These are phyloP conservation scores for Neofelis nebulosa DNA, from an alignment of 2,113 vertebrate genomes.

Conservation along the genomic window DNA sequence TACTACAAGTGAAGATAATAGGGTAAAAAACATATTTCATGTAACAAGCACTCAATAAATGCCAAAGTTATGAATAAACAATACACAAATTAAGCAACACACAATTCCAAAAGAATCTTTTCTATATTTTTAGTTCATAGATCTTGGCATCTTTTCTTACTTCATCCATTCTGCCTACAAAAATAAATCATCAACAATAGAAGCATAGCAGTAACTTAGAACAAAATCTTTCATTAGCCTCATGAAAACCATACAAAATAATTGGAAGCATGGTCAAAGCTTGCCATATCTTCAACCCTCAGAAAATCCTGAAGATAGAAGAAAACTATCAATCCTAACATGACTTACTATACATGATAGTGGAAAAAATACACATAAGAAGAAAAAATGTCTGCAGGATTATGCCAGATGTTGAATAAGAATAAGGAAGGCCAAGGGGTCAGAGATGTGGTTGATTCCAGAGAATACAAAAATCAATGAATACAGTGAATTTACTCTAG, in stretches of 20 bases:
- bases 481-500: not conserved
- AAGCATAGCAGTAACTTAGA: not conserved
- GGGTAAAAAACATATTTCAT: not conserved
- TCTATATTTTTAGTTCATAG: not conserved
- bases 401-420: not conserved
- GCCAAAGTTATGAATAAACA: not conserved
- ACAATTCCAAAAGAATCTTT: not conserved
- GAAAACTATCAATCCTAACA: not conserved
- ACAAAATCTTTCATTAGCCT: not conserved
- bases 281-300: not conserved
- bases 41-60: not conserved
- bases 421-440: not conserved
- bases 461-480: not conserved
- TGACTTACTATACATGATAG: not conserved
- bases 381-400: not conserved
- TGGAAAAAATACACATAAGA: not conserved
- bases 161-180: not conserved
- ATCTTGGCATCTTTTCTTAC: not conserved
- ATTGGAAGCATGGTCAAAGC: not conserved
- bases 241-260: not conserved
- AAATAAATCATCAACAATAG: not conserved
- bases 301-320: not conserved
- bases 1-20: not conserved
- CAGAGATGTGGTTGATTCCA: too few species aligned
- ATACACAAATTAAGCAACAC: not conserved